Evolutionary conservation across 1,140 invertebrate species (phyloP), one percentile per base, ranked within the genome.

Genomic region (Chrysomallon squamiferum): DNA sequence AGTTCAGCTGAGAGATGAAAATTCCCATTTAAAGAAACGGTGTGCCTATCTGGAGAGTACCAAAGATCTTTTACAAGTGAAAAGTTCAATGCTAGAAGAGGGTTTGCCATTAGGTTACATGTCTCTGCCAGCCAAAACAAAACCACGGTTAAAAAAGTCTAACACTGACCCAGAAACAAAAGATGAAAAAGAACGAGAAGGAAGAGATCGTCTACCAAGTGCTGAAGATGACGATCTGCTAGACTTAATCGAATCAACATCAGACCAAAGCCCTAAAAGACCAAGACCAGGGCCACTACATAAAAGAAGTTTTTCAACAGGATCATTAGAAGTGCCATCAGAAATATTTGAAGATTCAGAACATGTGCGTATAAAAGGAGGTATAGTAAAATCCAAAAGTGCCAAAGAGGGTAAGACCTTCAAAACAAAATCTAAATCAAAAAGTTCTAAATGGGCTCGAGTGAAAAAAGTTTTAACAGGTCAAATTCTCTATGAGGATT

Each of bases 31-130:
- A 1, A 89, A 92, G 54, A 88, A 89, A 67, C 86, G 89, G 45
- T 88, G 93, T 18, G 88, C 90, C 58, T 92, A 93, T 66, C 85
- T 93, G 30, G 92, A 93, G 75, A 89, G 91, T 73, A 85, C 91
- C 18, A 91, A 90, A 75, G 89, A 88, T 29, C 84, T 92, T 9
- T 88, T 91, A 71, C 73, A 80, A 64, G 77, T 75, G 6, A 79
- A 74, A 69, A 80, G 66, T 62, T 75, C 67, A 54, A 65, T 72
- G 27, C 71, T 62, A 57, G 70, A 69, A 18, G 79, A 74, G 62
- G 69, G 62, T 27, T 62, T 66, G 61, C 66, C 56, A 49, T 45
- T 73, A 27, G 70, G 71, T n/a, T 76, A 69, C 62, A 66, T 66
- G 59, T 75, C 79, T 9, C 52, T 78, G 59, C 76, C 75, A 18